phyloP scores from a whole-genome alignment of 1,140 invertebrate genomes.

The Diachasmimorpha longicaudata region DNA sequence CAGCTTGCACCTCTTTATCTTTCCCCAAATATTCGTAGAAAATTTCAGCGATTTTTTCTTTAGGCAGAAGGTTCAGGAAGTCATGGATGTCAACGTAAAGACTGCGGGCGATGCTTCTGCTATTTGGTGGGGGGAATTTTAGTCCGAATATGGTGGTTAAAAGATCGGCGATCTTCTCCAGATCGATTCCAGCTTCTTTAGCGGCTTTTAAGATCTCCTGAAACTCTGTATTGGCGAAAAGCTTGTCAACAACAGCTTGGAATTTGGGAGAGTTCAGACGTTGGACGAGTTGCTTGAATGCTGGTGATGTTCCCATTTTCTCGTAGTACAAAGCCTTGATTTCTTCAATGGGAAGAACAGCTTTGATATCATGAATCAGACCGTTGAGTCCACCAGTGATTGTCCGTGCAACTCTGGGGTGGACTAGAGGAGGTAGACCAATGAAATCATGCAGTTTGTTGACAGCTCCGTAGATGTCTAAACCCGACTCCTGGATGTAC shows the following conservation, averaged over 20 bases:
- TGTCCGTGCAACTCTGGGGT: neutral
- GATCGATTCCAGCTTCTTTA: slow-evolving; percentile 37
- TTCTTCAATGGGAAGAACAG: slow-evolving; percentile 38
- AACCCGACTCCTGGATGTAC: slow-evolving; percentile 28
- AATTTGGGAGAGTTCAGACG: slow-evolving; percentile 35
- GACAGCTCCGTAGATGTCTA: slow-evolving; percentile 30
- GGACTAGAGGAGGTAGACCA: neutral
- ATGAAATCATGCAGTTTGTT: slow-evolving; percentile 29
- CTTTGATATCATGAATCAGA: slow-evolving; percentile 38
- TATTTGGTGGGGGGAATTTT: slow-evolving; percentile 22
- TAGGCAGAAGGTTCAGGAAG: neutral
- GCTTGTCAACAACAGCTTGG: slow-evolving; percentile 34
- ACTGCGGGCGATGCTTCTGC: neutral
- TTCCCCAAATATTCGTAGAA: neutral
- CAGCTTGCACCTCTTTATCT: slow-evolving; percentile 24
- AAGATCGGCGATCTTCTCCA: slow-evolving; percentile 34
- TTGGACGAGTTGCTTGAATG: slow-evolving; percentile 39
- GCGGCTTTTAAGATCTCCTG: slow-evolving; percentile 32
- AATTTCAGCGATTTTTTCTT: neutral
- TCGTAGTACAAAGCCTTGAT: slow-evolving; percentile 40
- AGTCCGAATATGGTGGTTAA: slow-evolving; percentile 36
- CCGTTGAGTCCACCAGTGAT: slow-evolving; percentile 38
- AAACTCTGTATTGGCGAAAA: slow-evolving; percentile 34
- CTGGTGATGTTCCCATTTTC: slow-evolving; percentile 41
- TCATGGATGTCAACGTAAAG: slow-evolving; percentile 10